Evolutionary conservation across 2,888 invertebrate genomes (phyloP).

Genomic region (Rhagium mordax): DNA sequence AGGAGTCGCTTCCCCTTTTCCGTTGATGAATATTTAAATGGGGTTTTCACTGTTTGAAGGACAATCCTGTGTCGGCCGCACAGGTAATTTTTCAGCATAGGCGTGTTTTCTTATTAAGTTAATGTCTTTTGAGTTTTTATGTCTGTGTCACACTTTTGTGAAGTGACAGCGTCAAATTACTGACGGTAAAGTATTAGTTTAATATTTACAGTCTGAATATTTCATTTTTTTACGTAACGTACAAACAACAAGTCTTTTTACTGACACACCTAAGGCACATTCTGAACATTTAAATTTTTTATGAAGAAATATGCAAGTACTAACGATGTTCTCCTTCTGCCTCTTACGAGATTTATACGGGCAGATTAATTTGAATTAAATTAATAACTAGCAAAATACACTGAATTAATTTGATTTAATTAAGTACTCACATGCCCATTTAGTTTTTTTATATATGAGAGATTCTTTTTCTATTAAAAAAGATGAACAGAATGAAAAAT

Average conservation of each 20-base stretch:
- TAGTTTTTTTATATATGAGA: no score
- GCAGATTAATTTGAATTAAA: no score
- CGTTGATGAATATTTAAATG: conserved; percentile 10
- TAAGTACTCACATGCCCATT: no score
- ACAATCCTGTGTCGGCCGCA: background rate
- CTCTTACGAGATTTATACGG: no score
- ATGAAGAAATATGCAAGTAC: no score
- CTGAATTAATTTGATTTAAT: no score
- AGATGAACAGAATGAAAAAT: no score
- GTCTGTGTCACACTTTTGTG: background rate
- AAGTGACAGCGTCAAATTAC: background rate
- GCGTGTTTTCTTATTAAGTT: conserved; percentile 9
- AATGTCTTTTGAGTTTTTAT: background rate
- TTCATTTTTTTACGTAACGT: background rate
- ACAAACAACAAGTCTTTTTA: background rate
- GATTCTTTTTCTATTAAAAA: no score
- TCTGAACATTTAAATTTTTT: no score
- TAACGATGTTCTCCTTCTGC: no score
- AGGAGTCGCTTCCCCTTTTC: background rate
- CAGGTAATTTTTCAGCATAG: background rate
- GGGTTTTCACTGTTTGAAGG: background rate
- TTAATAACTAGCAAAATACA: no score
- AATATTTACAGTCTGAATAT: background rate
- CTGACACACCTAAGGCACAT: no score
- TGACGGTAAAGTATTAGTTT: background rate